A percentile compares a stretch with the other conserved stretches of the same genome.
phyloP scores from a whole-genome alignment of 2,113 vertebrate species.

The Protobothrops flavoviridis region DNA sequence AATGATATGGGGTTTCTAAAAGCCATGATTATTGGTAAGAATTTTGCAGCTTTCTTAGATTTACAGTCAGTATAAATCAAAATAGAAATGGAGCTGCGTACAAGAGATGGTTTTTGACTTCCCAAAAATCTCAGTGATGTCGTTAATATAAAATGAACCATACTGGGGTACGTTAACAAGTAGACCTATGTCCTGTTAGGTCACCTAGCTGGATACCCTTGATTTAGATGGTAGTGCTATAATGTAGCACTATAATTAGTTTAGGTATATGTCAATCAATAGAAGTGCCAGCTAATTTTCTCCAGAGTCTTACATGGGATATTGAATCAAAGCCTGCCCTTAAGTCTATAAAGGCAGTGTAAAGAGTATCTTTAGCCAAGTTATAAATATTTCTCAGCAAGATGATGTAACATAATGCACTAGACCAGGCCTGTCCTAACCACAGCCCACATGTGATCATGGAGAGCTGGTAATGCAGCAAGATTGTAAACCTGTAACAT shows the following conservation, averaged over 20 bases:
- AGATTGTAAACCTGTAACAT: background rate
- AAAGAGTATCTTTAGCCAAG: background rate
- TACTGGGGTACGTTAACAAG: background rate
- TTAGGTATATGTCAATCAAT: background rate
- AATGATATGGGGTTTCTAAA: background rate
- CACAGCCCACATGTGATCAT: background rate
- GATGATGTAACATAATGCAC: background rate
- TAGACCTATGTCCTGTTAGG: background rate
- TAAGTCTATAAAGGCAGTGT: background rate
- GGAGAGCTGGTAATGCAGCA: background rate
- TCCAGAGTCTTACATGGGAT: background rate
- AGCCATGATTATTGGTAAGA: background rate
- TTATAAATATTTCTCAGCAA: background rate
- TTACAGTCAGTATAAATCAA: background rate
- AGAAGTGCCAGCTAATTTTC: background rate
- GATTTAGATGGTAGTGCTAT: background rate
- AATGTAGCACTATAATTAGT: background rate
- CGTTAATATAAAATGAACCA: background rate
- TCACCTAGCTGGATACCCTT: background rate
- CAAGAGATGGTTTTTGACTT: background rate
- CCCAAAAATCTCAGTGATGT: background rate
- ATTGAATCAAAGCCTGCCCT: background rate
- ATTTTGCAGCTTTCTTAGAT: background rate
- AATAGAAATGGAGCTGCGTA: background rate
- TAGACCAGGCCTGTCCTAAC: background rate